These are phyloP conservation scores for Acanthosepion lycidas DNA, from an alignment of 2,888 invertebrate genomes.

Conservation along the genomic window DNA sequence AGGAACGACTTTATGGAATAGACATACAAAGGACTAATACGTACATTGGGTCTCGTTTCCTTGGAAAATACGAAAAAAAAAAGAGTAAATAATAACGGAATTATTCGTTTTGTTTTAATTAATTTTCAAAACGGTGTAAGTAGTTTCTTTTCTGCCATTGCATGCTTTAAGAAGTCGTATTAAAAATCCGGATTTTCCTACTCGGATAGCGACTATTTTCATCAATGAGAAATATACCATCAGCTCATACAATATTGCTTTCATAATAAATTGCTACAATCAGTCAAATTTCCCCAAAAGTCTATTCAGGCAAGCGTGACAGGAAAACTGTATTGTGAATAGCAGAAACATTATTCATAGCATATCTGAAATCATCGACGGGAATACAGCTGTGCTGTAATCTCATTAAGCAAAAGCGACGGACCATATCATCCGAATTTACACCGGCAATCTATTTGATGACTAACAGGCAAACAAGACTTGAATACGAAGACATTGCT, in stretches of 20 bases:
- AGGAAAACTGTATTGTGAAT: neutral
- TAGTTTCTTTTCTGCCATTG: neutral
- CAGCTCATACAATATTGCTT: neutral
- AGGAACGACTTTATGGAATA: no score
- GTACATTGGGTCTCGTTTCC: no score
- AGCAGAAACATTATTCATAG: neutral
- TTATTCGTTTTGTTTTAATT: no score
- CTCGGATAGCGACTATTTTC: no score
- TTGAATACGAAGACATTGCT: neutral
- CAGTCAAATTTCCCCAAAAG: neutral
- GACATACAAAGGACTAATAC: no score
- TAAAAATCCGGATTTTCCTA: neutral
- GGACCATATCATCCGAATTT: neutral
- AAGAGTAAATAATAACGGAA: no score
- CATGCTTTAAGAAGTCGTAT: neutral
- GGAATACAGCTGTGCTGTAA: neutral
- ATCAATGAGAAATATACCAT: neutral
- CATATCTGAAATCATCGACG: neutral
- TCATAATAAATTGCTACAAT: neutral
- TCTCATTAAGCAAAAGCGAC: neutral
- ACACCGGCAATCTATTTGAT: neutral
- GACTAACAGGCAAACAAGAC: slow-evolving; percentile 16
- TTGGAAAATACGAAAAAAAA: no score
- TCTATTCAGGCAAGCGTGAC: neutral
- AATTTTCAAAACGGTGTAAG: no score